Base-by-base conservation (phyloP, 2,888 invertebrate species). In the Blastobasis adustella region DNA sequence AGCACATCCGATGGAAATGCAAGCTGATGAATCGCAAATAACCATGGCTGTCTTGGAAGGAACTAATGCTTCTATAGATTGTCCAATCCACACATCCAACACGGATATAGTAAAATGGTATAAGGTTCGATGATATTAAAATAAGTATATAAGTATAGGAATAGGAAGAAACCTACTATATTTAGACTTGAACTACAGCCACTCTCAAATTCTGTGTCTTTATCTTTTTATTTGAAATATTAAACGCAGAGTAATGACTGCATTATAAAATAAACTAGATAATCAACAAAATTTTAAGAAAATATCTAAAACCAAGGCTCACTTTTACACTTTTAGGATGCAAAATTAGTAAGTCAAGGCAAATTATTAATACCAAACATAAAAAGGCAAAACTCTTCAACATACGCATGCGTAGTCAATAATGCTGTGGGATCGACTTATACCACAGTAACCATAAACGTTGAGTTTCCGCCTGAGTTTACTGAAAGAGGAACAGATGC, bases 391-490 rank as follows among this genome's bases (percentile, higher is more conserved):
- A 86, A 91, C 58, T 77, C 86, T 4, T 89, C 91, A 0, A 76
- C 79, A 1, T 93, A 91, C 68, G 86, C 89, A 0, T 94, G 93
- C 62, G 79, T 90, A 1, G 92, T 90, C 0, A 75, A 81, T 36
- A 93, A 93, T 72, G 78, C 81, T 0, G 91, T 90, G 0, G 92
- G 92, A 0, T 82, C 87, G 0, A 82, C 83, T 1, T 79, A 85
- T 46, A 83, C 90, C 1, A 76, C 78, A 0, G 88, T 92, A 48
- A 63, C 73, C n/a, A 66, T 93, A 0, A 71, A 72, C 9, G 90
- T 93, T 0, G 83, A 91, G 54, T 88, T 90, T 84, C 65, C 84
- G 47, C 89, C 90, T 0, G 47, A 44, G 7, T 79, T 88, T 47
- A 6, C 62, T 0, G 47, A 44, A 0, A 23, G 23, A 23, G 23